Conservation (phyloP, 2,888 invertebrate species). For the Lacanobia oleracea region DNA sequence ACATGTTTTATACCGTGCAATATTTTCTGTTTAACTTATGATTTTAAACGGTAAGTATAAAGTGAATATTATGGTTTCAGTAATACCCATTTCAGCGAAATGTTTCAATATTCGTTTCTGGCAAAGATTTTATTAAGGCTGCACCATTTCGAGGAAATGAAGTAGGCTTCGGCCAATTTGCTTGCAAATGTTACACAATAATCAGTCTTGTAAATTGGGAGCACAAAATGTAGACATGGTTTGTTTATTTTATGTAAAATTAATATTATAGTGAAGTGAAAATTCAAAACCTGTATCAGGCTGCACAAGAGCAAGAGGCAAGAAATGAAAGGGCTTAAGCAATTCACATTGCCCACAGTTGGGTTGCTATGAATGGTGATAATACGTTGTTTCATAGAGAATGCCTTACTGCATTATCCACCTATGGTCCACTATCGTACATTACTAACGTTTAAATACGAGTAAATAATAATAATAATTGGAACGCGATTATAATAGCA, state of each 20-base stretch:
- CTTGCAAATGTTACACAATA: conserved; percentile 26
- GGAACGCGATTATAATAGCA: neutral
- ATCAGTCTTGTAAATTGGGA: conserved; percentile 14
- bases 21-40: neutral
- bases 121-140: conserved; percentile 34
- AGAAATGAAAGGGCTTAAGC: neutral
- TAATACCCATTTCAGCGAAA: conserved; percentile 16
- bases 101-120: conserved; percentile 20
- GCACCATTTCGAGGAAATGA: conserved; percentile 44
- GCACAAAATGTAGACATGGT: neutral
- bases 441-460: too few relatives aligned
- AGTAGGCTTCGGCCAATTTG: conserved; percentile 19
- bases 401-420: too few relatives aligned
- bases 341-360: too few relatives aligned
- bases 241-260: conserved; percentile 9
- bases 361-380: neutral
- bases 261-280: neutral
- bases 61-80: neutral
- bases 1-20: neutral
- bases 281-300: neutral
- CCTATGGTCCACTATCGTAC: too few relatives aligned
- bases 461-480: too few relatives aligned
- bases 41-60: neutral
- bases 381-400: too few relatives aligned
- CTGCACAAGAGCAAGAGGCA: neutral